Evolutionary conservation across 2,113 vertebrate genomes (phyloP).

Genomic region (Ivindomyrus marchei): DNA sequence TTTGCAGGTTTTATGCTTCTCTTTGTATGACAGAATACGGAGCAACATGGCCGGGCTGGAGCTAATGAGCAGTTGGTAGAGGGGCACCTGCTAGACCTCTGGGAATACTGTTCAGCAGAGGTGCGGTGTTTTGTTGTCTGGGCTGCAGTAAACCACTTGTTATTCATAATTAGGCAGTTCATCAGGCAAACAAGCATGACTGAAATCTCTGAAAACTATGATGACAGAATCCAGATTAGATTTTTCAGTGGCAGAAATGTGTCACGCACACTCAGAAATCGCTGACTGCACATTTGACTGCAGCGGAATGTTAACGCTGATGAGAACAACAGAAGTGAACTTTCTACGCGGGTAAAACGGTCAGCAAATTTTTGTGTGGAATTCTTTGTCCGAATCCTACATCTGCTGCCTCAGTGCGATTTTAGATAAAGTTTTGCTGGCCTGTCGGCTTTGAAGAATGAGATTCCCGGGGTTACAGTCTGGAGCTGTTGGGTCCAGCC

Average conservation of each 20-base stretch:
- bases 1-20: neutral
- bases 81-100: neutral
- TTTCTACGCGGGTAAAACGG: neutral
- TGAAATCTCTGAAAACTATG: neutral
- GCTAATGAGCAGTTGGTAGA: neutral
- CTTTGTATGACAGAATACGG: neutral
- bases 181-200: neutral
- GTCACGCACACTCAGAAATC: neutral
- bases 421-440: neutral
- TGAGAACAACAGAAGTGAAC: neutral
- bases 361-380: neutral
- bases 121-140: neutral
- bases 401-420: neutral
- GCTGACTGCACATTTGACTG: neutral
- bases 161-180: neutral
- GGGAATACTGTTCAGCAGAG: neutral
- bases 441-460: neutral
- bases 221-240: neutral
- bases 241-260: neutral
- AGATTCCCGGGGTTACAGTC: neutral
- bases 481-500: neutral
- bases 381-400: neutral
- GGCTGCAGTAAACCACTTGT: neutral
- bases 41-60: neutral
- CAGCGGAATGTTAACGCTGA: neutral